Evolutionary conservation across 2,888 invertebrate genomes (phyloP), one percentile per base, ranked within the genome.

Genomic region (Drosophila emarginata): DNA sequence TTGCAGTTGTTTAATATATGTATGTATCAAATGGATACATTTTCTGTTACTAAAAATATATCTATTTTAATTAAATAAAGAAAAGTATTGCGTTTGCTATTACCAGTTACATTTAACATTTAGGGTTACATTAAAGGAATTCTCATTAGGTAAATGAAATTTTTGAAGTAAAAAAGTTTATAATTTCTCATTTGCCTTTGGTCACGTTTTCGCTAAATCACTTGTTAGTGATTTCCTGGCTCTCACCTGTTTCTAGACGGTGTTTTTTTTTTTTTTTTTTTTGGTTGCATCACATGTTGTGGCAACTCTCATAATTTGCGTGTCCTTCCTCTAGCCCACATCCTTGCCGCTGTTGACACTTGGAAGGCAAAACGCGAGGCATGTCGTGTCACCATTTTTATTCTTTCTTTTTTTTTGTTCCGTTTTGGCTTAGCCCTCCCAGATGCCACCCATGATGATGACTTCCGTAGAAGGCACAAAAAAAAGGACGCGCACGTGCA

Each of bases 401-500:
- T 61, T 72, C 6, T 66, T 57, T 60, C n/a, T 61, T 40, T 53
- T 15, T 9, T 26, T 45, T 66, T 21, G 40, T 36, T 56, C 21
- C 11, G 21, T 64, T 45, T 56, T 52, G n/a, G 21, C 64, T 45
- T 45, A 26, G 7, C 4, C 26, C 52, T 26, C 52, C 26, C 26
- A 18, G 18, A 11, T 45, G 45, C 45, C 45, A 45, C 74, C 67
- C 67, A 15, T 67, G 61, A 71, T 77, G 77, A 79, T 77, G 77
- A 79, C 63, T 77, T 77, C 80, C 80, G 77, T 76, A 52, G 54
- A 37, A 15, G 50, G 57, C 56, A 18, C 28, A 21, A 54, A 32
- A 36, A 66, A 66, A 32, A 62, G 56, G 65, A 67, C 69, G 14
- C 76, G 83, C 83, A 83, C 88, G 86, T 87, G 83, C 83, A 80